A percentile compares a stretch with the other conserved stretches of the same genome.
Evolutionary conservation across 2,888 invertebrate species (phyloP).

Genomic region (Ectemnius lituratus): DNA sequence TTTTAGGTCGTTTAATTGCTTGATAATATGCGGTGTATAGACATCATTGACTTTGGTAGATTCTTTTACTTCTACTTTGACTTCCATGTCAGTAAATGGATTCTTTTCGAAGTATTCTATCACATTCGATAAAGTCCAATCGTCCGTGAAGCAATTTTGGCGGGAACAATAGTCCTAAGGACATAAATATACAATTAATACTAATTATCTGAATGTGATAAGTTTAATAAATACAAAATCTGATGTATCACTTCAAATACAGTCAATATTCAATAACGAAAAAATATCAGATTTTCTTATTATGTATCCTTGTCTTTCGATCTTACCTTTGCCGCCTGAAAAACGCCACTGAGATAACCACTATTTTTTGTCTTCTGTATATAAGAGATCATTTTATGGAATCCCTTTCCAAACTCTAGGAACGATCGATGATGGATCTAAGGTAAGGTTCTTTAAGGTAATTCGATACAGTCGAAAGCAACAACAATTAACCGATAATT

Average conservation of each 20-base stretch:
- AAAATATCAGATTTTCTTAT: too few relatives aligned
- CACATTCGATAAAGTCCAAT: conserved; percentile 61
- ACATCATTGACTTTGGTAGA: conserved; percentile 49
- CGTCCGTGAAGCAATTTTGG: conserved; percentile 54
- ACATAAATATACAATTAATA: too few relatives aligned
- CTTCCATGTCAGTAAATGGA: background rate
- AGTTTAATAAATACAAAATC: too few relatives aligned
- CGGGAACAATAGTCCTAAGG: conserved; percentile 64
- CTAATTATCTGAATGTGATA: too few relatives aligned
- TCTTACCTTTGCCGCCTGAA: conserved; percentile 65
- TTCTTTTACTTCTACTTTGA: conserved; percentile 16
- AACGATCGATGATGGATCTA: conserved; percentile 64
- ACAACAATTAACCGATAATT: too few relatives aligned
- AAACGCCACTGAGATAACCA: conserved; percentile 56
- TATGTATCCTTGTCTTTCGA: too few relatives aligned
- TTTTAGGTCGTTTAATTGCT: conserved; percentile 60
- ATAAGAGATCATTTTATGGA: conserved; percentile 60
- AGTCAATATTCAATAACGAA: too few relatives aligned
- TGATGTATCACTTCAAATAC: too few relatives aligned
- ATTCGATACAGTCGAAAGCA: conserved; percentile 1
- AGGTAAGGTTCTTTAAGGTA: background rate
- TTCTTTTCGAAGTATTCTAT: conserved; percentile 49
- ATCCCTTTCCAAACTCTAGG: conserved; percentile 60
- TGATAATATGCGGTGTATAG: conserved; percentile 61
- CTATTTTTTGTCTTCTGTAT: conserved; percentile 55